Base-by-base conservation (phyloP, 2,888 invertebrate species). In the Eulithis testata region DNA sequence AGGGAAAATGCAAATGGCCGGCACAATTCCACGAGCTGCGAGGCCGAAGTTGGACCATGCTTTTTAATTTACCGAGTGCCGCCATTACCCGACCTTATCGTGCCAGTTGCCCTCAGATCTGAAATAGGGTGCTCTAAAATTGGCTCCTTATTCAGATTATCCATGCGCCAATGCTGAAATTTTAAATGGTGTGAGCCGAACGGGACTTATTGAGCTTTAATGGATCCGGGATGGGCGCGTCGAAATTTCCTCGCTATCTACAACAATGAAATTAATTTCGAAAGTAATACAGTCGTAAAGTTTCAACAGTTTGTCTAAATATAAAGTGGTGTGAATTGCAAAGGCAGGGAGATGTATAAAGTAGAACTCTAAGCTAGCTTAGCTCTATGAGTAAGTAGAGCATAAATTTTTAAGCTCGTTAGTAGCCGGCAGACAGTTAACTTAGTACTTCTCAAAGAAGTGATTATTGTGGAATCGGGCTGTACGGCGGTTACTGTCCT, bases 61-160 rank as follows among this genome's bases (percentile, higher is more conserved):
- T 86, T 89, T 88, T 90, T 89, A 88, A 89, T 89, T 88, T 86
- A 86, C 84, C 81, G 80, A 87, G 85, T 83, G 84, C 80, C 79
- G 78, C 83, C 81, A 85, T 87, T 87, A 84, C 81, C 74, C 66
- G 73, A 74, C 82, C 78, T 85, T 87, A 87, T 88, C 87, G 82
- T 73, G 70, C 77, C 82, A 77, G 79, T 79, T 77, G 82, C 80
- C 79, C 80, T 76, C 78, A 83, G 81, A 86, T 86, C 87, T 83
- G 73, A 83, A 86, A 83, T 83, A 82, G 83, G 84, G 80, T 79
- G 74, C 78, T 84, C 76, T 79, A 76, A 83, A 85, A 87, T 83
- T 82, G 80, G 82, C 79, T 82, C 76, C 84, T 84, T 85, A 85
- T 83, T 85, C 80, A 82, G 83, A 85, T 87, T 85, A 85, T 82